Evolutionary conservation across 2,888 invertebrate species (phyloP).

Genomic region (Euclidia mi): DNA sequence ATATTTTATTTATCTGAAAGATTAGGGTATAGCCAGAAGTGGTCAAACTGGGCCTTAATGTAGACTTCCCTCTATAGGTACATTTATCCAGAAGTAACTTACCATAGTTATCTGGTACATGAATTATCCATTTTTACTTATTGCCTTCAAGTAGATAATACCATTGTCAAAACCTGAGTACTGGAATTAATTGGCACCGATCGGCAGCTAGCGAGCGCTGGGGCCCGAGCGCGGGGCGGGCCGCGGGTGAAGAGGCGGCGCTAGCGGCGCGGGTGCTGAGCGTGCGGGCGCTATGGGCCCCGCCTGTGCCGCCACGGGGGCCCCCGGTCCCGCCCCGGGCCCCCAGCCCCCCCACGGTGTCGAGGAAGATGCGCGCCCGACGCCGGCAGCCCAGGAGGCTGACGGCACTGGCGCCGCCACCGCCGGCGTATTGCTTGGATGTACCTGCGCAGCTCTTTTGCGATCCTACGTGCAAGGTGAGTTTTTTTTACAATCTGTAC

Average conservation of each 20-base stretch:
- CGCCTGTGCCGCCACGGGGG: constrained; percentile 42
- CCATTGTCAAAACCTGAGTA: constrained; percentile 25
- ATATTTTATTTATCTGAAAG: no score
- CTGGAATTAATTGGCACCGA: constrained; percentile 78
- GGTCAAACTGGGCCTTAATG: no score
- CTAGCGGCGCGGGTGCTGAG: constrained; percentile 74
- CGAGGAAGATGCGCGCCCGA: constrained; percentile 81
- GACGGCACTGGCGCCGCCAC: constrained; percentile 71
- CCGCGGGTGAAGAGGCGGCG: constrained; percentile 72
- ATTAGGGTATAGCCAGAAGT: no score
- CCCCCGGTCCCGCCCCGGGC: constrained; percentile 47
- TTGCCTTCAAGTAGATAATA: no score
- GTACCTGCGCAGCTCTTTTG: constrained; percentile 80
- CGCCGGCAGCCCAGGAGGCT: constrained; percentile 78
- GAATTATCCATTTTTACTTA: no score
- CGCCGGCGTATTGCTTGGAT: constrained; percentile 77
- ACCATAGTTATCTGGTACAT: no score
- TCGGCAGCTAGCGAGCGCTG: constrained; percentile 89
- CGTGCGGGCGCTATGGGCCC: constrained; percentile 72
- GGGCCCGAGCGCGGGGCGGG: constrained; percentile 76
- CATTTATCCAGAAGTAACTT: no score
- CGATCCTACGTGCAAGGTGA: constrained; percentile 83
- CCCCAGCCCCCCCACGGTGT: constrained; percentile 72
- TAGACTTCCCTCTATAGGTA: no score
- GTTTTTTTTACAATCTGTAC: no score